Evolutionary conservation across 2,888 invertebrate genomes (phyloP).

Genomic region (Zygogramma bicolorata): DNA sequence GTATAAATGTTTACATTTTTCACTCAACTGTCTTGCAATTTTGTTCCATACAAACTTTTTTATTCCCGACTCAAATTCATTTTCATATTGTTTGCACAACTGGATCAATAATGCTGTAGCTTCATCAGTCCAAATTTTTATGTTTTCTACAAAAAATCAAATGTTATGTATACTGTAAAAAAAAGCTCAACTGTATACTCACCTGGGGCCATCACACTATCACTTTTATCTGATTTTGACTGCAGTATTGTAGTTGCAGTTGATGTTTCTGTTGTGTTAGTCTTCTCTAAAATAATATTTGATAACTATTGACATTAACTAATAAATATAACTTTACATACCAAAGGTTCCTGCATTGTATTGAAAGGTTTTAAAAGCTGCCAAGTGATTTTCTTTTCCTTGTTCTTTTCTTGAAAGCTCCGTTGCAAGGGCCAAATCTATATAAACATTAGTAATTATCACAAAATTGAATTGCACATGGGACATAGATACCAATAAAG

Average conservation of each 20-base stretch:
- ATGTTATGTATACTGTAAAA: not conserved
- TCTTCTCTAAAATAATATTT: not conserved
- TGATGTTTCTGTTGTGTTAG: not conserved
- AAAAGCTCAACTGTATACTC: not conserved
- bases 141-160: not conserved
- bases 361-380: not conserved
- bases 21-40: not conserved
- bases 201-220: not conserved
- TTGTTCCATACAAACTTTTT: not conserved
- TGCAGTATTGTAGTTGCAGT: not conserved
- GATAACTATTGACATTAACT: not conserved
- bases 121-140: not conserved
- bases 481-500: not conserved
- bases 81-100: not conserved
- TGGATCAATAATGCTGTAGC: not conserved
- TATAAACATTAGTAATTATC: not conserved
- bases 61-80: not conserved
- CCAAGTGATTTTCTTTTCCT: not conserved
- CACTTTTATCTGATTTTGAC: not conserved
- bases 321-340: not conserved
- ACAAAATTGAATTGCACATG: not conserved
- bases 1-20: not conserved
- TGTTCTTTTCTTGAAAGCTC: too few species aligned
- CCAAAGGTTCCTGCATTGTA: not conserved
- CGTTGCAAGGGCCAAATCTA: slow-evolving; percentile 5